Percentiles rank a stretch among this genome's conserved stretches.
phyloP scores from a whole-genome alignment of 1,140 invertebrate species.

The Hycleus cichorii region DNA sequence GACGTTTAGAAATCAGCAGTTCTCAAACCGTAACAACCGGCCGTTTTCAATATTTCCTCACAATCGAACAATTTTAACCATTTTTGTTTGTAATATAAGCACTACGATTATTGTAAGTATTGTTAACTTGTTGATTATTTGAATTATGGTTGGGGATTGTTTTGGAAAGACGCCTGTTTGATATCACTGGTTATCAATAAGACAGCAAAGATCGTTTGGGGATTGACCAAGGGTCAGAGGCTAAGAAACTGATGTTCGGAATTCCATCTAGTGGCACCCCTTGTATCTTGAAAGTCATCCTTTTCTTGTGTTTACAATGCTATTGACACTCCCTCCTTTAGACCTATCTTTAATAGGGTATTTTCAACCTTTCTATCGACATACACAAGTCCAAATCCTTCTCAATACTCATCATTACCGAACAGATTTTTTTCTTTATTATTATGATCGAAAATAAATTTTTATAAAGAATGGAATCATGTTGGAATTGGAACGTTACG shows the following conservation, averaged over 20 bases:
- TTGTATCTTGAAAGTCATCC: constrained; percentile 27
- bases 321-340: constrained; percentile 27
- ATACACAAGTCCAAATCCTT: too few relatives aligned
- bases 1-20: constrained; percentile 31
- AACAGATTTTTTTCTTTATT: too few relatives aligned
- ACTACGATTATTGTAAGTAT: not conserved
- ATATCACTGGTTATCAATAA: constrained; percentile 23
- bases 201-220: constrained; percentile 25
- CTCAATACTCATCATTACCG: too few relatives aligned
- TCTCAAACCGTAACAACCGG: not conserved
- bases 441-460: too few relatives aligned
- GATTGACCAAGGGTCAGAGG: constrained; percentile 25
- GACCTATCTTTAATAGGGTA: too few relatives aligned
- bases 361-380: too few relatives aligned
- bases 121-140: not conserved
- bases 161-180: not conserved
- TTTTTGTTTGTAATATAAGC: too few relatives aligned
- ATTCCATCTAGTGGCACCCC: constrained; percentile 26
- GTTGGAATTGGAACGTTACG: not conserved
- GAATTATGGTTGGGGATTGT: not conserved
- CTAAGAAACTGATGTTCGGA: constrained; percentile 31
- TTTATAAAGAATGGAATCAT: not conserved
- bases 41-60: not conserved
- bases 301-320: constrained; percentile 27
- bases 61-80: not conserved